These are phyloP conservation scores for Drosophila subpulchrella DNA, from an alignment of 1,140 invertebrate genomes.

Conservation along the genomic window DNA sequence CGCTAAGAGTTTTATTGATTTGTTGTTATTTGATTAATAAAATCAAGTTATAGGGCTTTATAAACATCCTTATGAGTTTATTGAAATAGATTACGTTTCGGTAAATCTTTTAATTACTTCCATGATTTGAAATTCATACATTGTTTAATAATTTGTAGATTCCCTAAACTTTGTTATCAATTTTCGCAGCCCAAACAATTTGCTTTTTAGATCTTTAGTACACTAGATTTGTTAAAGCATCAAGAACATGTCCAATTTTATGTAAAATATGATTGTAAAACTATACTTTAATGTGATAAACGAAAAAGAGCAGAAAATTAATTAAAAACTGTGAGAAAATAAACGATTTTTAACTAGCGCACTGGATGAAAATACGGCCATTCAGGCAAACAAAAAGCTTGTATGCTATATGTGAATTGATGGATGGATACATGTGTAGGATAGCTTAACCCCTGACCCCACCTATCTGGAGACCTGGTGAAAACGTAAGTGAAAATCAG, in stretches of 20 bases:
- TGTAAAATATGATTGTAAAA: constrained; percentile 70
- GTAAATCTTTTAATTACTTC: background rate
- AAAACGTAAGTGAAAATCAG: constrained; percentile 12
- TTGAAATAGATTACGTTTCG: background rate
- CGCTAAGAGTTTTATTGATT: background rate
- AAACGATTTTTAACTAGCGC: constrained; percentile 70
- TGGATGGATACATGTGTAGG: constrained; percentile 26
- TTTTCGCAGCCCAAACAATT: constrained; percentile 2
- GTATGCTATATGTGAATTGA: constrained; percentile 31
- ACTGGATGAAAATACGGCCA: background rate
- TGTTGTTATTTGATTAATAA: background rate
- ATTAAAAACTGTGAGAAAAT: constrained; percentile 65
- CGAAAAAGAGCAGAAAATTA: constrained; percentile 49
- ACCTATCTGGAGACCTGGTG: background rate
- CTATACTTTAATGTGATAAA: constrained; percentile 80
- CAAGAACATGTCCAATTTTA: constrained; percentile 44
- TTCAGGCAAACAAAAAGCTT: background rate
- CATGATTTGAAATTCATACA: background rate
- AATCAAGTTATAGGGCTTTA: background rate
- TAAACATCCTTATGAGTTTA: background rate
- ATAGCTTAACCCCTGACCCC: constrained; percentile 28
- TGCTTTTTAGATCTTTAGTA: constrained; percentile 50
- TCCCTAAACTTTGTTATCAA: background rate
- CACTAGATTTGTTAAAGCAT: constrained; percentile 59
- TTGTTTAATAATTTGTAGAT: background rate